Evolutionary conservation across 2,113 vertebrate genomes (phyloP).

Genomic region (Andinoacara biseriatus): DNA sequence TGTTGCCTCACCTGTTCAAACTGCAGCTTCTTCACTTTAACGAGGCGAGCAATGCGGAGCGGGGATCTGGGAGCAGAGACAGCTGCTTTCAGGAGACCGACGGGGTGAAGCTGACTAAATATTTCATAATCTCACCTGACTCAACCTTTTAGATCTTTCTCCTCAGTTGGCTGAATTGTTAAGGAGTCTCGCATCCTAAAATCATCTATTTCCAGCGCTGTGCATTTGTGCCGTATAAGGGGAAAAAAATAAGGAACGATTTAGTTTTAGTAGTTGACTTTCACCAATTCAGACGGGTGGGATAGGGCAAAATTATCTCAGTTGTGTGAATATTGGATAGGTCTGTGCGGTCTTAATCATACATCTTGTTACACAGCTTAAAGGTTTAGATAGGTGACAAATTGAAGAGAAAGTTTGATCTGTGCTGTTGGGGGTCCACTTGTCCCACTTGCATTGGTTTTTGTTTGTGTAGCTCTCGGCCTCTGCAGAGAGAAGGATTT

Average conservation of each 20-base stretch:
- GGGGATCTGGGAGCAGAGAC: not conserved
- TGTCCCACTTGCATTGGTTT: not conserved
- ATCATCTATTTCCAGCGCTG: not conserved
- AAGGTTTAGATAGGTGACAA: not conserved
- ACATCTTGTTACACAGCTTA: too few relatives aligned
- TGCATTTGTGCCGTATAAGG: too few relatives aligned
- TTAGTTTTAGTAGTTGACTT: not conserved
- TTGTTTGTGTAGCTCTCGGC: not conserved
- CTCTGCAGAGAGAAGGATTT: not conserved
- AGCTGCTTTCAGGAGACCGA: not conserved
- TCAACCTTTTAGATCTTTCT: not conserved
- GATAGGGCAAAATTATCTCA: not conserved
- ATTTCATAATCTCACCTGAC: constrained; percentile 11
- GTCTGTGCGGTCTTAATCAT: not conserved
- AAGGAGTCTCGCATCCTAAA: not conserved
- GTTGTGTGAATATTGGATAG: not conserved
- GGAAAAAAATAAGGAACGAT: not conserved
- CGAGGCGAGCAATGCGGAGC: not conserved
- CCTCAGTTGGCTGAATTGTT: not conserved
- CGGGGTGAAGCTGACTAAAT: not conserved
- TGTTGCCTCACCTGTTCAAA: not conserved
- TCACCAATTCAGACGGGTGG: not conserved
- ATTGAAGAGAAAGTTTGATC: not conserved
- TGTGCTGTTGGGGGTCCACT: not conserved
- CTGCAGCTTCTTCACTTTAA: not conserved